Conservation (phyloP, 2,113 vertebrate species). For the Prietella phreatophila region DNA sequence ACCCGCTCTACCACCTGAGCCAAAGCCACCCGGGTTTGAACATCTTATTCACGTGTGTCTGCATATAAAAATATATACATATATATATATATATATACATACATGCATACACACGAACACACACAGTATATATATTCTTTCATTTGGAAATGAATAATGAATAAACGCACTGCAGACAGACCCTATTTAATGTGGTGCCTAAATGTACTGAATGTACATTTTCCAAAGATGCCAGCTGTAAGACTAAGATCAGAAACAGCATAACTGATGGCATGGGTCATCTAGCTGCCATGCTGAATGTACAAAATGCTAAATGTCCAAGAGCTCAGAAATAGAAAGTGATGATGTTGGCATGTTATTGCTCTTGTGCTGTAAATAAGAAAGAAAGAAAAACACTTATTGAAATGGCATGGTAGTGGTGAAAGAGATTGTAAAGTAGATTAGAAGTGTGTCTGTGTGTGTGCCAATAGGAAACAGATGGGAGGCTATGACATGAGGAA, state of each 20-base stretch:
- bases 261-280: neutral
- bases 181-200: neutral
- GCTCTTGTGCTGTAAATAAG: neutral
- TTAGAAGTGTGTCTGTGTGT: neutral
- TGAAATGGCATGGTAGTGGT: neutral
- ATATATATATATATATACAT: neutral
- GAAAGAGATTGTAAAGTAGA: constrained; percentile 44
- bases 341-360: constrained; percentile 5
- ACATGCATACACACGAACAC: no score
- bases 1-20: no score
- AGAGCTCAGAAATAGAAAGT: constrained; percentile 1
- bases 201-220: neutral
- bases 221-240: neutral
- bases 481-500: constrained; percentile 38
- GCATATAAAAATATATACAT: no score
- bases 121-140: neutral
- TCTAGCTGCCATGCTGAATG: constrained; percentile 11
- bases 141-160: neutral
- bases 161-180: neutral
- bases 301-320: neutral
- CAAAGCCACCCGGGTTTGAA: no score
- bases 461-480: constrained; percentile 52
- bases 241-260: constrained; percentile 1
- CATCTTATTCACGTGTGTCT: no score
- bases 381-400: neutral